These are phyloP conservation scores for Colletes latitarsis DNA, from an alignment of 1,140 invertebrate species.

Conservation along the genomic window DNA sequence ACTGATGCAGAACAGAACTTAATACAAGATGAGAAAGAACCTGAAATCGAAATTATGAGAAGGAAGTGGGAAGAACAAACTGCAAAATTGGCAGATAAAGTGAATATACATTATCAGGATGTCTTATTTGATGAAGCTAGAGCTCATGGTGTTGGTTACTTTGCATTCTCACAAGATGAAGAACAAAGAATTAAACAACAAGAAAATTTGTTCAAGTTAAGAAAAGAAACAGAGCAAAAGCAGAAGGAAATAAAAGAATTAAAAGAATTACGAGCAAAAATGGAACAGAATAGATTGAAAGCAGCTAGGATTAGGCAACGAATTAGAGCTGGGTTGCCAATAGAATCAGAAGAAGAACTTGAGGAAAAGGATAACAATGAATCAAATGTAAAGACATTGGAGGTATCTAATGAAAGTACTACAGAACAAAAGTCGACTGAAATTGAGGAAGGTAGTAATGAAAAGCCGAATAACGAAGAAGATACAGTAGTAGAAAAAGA, in stretches of 20 bases:
- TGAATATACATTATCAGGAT: constrained; percentile 93
- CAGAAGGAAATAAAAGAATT: constrained; percentile 85
- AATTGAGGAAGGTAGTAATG: constrained; percentile 58
- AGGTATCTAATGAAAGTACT: neutral
- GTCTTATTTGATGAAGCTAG: constrained; percentile 94
- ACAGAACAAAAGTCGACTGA: neutral
- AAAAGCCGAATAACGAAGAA: constrained; percentile 66
- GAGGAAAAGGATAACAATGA: constrained; percentile 73
- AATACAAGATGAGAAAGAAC: constrained; percentile 62
- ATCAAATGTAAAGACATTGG: constrained; percentile 37
- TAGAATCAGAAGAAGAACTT: constrained; percentile 81
- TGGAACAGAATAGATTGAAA: constrained; percentile 88
- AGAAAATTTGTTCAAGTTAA: constrained; percentile 85
- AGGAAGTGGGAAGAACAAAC: constrained; percentile 86
- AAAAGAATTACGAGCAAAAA: constrained; percentile 85
- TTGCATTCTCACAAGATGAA: constrained; percentile 92
- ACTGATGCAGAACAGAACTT: constrained; percentile 29
- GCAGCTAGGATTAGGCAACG: constrained; percentile 90
- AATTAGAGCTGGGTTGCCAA: constrained; percentile 88
- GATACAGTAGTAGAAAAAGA: constrained; percentile 54
- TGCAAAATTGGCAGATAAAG: constrained; percentile 81
- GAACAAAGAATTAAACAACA: constrained; percentile 88
- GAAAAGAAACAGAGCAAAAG: constrained; percentile 87
- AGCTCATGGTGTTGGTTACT: constrained; percentile 94
- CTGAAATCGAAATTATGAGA: constrained; percentile 80